phyloP scores from a whole-genome alignment of 2,888 invertebrate species.

The Cephus spinipes region DNA sequence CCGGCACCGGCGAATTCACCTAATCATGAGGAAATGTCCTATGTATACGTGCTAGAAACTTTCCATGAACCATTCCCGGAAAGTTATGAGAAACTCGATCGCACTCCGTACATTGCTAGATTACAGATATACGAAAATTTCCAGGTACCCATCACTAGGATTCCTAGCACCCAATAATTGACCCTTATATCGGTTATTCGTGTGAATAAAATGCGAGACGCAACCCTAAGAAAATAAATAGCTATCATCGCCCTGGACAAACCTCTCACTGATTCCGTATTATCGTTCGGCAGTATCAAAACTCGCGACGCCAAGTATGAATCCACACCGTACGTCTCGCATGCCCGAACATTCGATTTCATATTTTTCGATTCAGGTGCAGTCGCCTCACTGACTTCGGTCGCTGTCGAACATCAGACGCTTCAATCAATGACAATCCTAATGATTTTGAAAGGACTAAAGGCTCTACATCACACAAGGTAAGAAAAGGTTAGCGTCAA shows the following conservation, averaged over 20 bases:
- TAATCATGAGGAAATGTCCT: background rate
- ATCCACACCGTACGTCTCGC: background rate
- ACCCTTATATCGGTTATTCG: no score
- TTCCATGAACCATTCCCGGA: background rate
- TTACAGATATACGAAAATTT: background rate
- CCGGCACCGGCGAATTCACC: background rate
- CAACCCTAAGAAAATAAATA: no score
- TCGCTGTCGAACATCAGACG: background rate
- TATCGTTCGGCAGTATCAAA: background rate
- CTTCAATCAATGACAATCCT: no score
- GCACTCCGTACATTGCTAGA: no score
- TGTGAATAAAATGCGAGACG: no score
- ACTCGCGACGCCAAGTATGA: background rate
- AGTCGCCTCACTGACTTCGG: background rate
- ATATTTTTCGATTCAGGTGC: background rate
- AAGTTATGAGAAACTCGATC: background rate
- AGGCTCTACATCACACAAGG: no score
- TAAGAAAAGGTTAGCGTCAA: no score
- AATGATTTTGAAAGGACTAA: no score
- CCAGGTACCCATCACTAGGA: background rate
- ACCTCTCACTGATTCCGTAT: slow-evolving; percentile 2
- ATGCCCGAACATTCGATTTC: background rate
- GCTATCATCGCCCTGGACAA: background rate
- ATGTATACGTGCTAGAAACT: background rate
- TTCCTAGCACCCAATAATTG: background rate